Evolutionary conservation across 2,888 invertebrate species (phyloP).

Genomic region (Penaeus monodon): DNA sequence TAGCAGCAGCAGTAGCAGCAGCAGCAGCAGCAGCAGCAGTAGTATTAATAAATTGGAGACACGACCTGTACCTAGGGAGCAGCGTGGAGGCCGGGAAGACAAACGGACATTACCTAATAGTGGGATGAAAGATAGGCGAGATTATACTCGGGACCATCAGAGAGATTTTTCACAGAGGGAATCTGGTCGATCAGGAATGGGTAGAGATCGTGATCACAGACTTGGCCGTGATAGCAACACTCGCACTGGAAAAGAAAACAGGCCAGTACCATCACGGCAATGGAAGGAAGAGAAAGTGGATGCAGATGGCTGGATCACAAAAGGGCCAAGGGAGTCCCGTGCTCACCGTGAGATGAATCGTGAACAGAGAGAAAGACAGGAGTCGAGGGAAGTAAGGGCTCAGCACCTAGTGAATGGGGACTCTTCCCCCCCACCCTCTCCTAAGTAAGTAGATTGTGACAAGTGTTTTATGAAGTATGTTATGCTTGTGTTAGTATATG

Average conservation of each 20-base stretch:
- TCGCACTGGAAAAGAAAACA: slow-evolving; percentile 50
- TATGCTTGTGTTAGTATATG: no score
- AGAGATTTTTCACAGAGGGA: slow-evolving; percentile 35
- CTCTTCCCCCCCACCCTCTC: slow-evolving; percentile 54
- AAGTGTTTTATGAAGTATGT: no score
- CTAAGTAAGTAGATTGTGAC: slow-evolving; percentile 36
- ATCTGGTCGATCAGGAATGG: slow-evolving; percentile 1
- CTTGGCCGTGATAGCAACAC: slow-evolving; percentile 15
- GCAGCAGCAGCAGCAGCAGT: background rate
- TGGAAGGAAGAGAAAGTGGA: slow-evolving; percentile 52
- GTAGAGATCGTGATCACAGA: slow-evolving; percentile 31
- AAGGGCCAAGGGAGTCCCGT: slow-evolving; percentile 46
- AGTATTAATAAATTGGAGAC: slow-evolving; percentile 3
- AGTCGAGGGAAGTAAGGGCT: slow-evolving; percentile 23
- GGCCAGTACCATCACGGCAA: slow-evolving; percentile 31
- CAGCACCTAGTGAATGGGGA: slow-evolving; percentile 56
- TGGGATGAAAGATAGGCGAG: slow-evolving; percentile 35
- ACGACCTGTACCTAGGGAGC: background rate
- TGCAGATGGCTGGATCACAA: slow-evolving; percentile 60
- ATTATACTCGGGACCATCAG: slow-evolving; percentile 31
- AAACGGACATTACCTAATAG: slow-evolving; percentile 15
- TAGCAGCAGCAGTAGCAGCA: slow-evolving; percentile 15
- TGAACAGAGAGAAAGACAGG: slow-evolving; percentile 39
- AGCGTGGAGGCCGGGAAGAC: slow-evolving; percentile 32
- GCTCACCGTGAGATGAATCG: slow-evolving; percentile 30